These are phyloP conservation scores for Streblospio benedicti DNA, from an alignment of 1,140 invertebrate genomes.

Conservation along the genomic window DNA sequence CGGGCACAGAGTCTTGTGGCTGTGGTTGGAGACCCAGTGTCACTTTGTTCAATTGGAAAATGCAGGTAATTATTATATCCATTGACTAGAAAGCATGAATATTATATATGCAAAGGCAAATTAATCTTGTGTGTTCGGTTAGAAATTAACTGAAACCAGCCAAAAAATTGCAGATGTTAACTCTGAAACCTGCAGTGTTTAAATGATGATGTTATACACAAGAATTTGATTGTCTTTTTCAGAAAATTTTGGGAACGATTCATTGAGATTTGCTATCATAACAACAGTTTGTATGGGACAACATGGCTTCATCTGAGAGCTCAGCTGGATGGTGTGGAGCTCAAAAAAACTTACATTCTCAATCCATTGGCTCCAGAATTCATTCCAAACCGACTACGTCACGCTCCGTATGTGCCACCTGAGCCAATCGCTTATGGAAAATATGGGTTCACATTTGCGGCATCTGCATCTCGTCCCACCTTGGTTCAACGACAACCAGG, in stretches of 20 bases:
- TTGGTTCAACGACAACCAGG: neutral
- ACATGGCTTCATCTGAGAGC: constrained; percentile 59
- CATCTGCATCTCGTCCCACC: neutral
- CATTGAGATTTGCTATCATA: constrained; percentile 63
- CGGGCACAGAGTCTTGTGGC: constrained; percentile 77
- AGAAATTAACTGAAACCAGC: too few relatives aligned
- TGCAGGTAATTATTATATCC: constrained; percentile 54
- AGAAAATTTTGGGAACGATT: constrained; percentile 75
- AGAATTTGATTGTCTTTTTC: constrained; percentile 19
- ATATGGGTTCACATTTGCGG: constrained; percentile 2
- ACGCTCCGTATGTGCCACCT: constrained; percentile 5
- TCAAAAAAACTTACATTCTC: constrained; percentile 64
- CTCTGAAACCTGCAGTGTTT: neutral
- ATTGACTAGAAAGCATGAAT: neutral
- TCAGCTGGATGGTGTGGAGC: constrained; percentile 63
- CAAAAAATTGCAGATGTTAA: too few relatives aligned
- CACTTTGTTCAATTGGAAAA: constrained; percentile 70
- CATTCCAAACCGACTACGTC: constrained; percentile 51
- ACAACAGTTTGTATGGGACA: constrained; percentile 67
- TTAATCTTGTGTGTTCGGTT: too few relatives aligned
- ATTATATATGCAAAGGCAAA: too few relatives aligned
- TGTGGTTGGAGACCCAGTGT: constrained; percentile 78
- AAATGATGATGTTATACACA: neutral
- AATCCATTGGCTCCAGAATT: constrained; percentile 78
- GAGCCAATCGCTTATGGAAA: constrained; percentile 4